Base-by-base conservation (phyloP, 2,888 invertebrate genomes). In the Priapulus caudatus region DNA sequence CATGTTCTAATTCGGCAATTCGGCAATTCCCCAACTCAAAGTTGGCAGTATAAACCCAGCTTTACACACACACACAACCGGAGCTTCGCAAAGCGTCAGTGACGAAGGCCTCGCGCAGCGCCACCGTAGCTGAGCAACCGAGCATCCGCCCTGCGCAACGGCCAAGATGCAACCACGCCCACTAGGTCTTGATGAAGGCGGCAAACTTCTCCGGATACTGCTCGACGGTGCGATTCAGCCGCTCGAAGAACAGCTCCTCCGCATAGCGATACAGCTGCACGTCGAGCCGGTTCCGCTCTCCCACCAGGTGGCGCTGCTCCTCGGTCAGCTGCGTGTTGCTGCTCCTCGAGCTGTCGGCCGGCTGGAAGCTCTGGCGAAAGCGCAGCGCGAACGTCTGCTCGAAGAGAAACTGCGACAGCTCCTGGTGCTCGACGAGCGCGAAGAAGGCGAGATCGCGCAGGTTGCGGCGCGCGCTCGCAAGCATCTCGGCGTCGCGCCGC, bases 371-470 rank as follows among this genome's bases (percentile, higher is more conserved):
- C 33, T 10, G n/a, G 33, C 33, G 33, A 20, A 50, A 50, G 4
- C 21, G 18, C 18, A 55, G 20, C 5, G 21, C 47, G 56, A 71
- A 69, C 2, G 66, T 66, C 43, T 63, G 55, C 55, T 70, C 67
- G 58, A 71, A 69, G n/a, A 69, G 56, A 48, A 59, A 63, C 59
- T 74, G 74, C 4, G 72, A 62, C 45, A 65, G 64, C 15, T 86
- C 85, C 75, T 97, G 95, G 73, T 81, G 82, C 74, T 98, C 98
- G 4, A 93, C 92, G 58, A 98, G 79, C 58, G 95, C 97, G 72
- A 97, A 97, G 73, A 90, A 98, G 51, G 95, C 86, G 89, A 98
- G 90, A 48, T 84, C 83, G 56, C 86, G 83, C 53, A 98, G 77
- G 74, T 98, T 98, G 60, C 84, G 80, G 74, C 95, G 95, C 51